Evolutionary conservation across 2,888 invertebrate genomes (phyloP), one percentile per base, ranked within the genome.

Genomic region (Dolomedes plantarius): DNA sequence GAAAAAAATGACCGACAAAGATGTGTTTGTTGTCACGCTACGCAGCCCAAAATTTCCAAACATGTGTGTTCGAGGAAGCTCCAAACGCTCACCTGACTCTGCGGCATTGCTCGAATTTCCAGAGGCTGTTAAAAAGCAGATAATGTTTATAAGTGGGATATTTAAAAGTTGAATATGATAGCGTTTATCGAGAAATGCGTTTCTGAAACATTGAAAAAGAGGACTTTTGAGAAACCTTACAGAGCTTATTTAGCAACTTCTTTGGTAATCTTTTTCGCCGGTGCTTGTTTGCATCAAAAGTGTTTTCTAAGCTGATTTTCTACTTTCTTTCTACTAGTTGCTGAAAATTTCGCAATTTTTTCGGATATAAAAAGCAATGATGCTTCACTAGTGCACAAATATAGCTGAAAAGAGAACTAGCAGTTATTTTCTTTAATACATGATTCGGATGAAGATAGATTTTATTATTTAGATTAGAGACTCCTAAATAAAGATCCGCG

Each of bases 221-320:
- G 56, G 56, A 56, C 36, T 36, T 56, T 11, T 46, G 2, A 56
- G 56, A 2, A 3, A 16, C 3, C 31, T 65, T 65, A 31, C 65
- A 65, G 65, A 65, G 65, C 65, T 65, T 65, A 65, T 65, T 65
- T 65, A 31, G 65, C 65, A 65, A n/a, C 29, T 29, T 65, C 0
- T n/a, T 65, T 29, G n/a, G n/a, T 13, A 31, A 65, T 31, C 1
- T n/a, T 19, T 65, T 62, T 3, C 65, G 11, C 16, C 3, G 29
- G 31, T 31, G 31, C 29, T 65, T 29, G 31, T n/a, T 56, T 23
- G 56, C 56, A 56, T 56, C 56, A 56, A 56, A 56, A 56, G 56
- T 56, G 56, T 56, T 56, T 56, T 56, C 23, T 56, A 56, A 56
- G 56, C 56, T 56, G 16, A 31, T 65, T 65, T 65, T 65, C 31